These are phyloP conservation scores for Oxytorus armatus DNA, from an alignment of 2,888 invertebrate genomes.

Conservation along the genomic window DNA sequence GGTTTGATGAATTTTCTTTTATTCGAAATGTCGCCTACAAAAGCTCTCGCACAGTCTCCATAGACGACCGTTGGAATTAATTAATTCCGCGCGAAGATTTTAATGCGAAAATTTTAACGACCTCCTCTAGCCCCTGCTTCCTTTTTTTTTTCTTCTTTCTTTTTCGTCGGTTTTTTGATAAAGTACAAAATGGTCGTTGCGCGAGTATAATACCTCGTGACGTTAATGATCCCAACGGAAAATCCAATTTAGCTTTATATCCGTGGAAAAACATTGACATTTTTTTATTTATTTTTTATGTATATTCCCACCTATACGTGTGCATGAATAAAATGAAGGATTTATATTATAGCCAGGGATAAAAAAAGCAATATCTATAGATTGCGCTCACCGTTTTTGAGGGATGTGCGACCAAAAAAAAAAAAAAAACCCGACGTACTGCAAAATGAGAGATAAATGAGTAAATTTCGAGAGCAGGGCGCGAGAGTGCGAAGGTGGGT, in stretches of 20 bases:
- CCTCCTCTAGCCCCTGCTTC: not conserved
- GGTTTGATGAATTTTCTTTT: too few relatives aligned
- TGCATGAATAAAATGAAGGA: not conserved
- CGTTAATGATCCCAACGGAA: not conserved
- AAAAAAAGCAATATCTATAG: not conserved
- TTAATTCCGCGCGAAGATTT: not conserved
- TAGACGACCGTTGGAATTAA: too few relatives aligned
- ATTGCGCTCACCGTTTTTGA: constrained; percentile 26
- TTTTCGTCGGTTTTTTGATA: not conserved
- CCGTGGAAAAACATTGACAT: not conserved
- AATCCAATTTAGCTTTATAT: not conserved
- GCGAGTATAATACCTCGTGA: constrained; percentile 2
- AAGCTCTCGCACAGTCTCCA: too few relatives aligned
- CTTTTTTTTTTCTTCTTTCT: too few relatives aligned
- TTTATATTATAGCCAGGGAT: constrained; percentile 11
- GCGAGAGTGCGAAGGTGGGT: not conserved
- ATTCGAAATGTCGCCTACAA: too few relatives aligned
- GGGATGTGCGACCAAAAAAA: constrained; percentile 7
- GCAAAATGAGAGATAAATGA: constrained; percentile 43
- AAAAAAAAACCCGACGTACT: constrained; percentile 2
- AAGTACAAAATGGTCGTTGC: constrained; percentile 10
- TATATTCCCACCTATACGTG: not conserved
- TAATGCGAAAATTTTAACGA: not conserved
- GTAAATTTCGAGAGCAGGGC: constrained; percentile 23
- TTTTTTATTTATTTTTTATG: not conserved